Base-by-base conservation (phyloP, 2,888 invertebrate species). In the Nematopogon swammerdamellus region DNA sequence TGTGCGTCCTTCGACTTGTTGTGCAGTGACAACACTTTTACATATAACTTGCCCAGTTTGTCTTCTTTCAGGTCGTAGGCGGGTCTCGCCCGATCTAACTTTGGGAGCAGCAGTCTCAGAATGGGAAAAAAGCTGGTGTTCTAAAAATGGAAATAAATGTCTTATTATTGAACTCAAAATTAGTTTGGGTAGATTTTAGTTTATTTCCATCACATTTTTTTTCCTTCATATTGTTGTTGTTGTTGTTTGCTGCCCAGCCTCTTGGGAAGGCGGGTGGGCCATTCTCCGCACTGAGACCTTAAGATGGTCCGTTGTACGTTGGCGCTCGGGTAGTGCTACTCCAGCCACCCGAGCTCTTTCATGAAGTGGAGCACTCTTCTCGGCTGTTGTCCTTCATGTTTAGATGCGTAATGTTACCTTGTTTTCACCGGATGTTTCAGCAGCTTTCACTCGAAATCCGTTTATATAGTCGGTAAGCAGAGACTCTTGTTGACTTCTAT, bases 61-160 rank as follows among this genome's bases (percentile, higher is more conserved):
- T 83, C 80, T 69, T 91, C 89, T 71, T 93, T 92, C 53, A 97
- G 79, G 18, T 94, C 92, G 69, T 94, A 94, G 0, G 92, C 83
- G 42, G 85, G 84, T 56, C 96, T 82, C 56, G 90, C 87, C 55
- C 88, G 84, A 61, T 97, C 97, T 29, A 85, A 71, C 52, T 85
- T 81, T 1, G 96, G 95, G 20, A 96, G 61, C 10, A 97, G 67
- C 29, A 96, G 76, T 54, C 96, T 82, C 57, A 97, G 63, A 44
- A 92, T 81, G 6, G 91, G 86, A 67, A 85, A 94, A 52, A 89
- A 80, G 52, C 81, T 84, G 42, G 70, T 70, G 53, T 81, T 74
- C 81, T 85, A 66, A 57, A 81, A 71, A 54, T 42, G 10, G n/a
- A 54, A 53, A 52, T 45, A 47, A 51, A 3, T 30, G 17, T 16